These are phyloP conservation scores for Engraulis encrasicolus DNA, from an alignment of 2,113 vertebrate species.

Conservation along the genomic window DNA sequence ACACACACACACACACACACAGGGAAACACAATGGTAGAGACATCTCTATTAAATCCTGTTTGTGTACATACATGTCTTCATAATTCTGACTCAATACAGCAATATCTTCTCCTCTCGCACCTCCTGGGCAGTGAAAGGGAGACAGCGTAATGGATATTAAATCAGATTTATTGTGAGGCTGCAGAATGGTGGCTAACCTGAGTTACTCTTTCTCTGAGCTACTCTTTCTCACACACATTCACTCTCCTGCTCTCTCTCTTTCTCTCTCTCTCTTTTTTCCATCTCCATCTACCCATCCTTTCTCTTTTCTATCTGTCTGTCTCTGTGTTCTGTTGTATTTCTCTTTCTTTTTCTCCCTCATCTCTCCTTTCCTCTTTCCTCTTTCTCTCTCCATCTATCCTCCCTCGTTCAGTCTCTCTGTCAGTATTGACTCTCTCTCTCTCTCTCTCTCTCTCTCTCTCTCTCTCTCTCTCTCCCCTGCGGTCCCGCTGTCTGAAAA, in stretches of 20 bases:
- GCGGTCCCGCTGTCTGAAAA: constrained; percentile 20
- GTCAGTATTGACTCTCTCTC: too few species aligned
- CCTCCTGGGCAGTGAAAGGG: constrained; percentile 40
- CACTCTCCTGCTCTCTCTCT: not conserved
- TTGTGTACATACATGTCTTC: constrained; percentile 69
- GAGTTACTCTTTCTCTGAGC: constrained; percentile 42
- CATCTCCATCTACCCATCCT: not conserved
- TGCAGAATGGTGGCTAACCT: constrained; percentile 63
- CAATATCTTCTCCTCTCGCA: constrained; percentile 45
- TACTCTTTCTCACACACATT: not conserved
- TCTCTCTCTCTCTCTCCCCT: not conserved
- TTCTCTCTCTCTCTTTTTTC: not conserved
- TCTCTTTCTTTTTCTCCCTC: constrained; percentile 16
- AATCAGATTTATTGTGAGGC: constrained; percentile 73
- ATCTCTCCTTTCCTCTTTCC: constrained; percentile 27
- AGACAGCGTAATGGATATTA: constrained; percentile 67
- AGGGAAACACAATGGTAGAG: too few species aligned
- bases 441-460: not conserved
- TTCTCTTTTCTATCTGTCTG: not conserved
- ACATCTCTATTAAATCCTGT: constrained; percentile 70
- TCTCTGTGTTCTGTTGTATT: too few species aligned
- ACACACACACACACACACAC: not conserved
- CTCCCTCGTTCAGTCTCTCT: too few species aligned
- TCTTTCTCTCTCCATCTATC: not conserved
- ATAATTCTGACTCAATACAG: constrained; percentile 78